These are phyloP conservation scores for Amblyopsis rosae DNA, from an alignment of 2,113 vertebrate species.

Conservation along the genomic window DNA sequence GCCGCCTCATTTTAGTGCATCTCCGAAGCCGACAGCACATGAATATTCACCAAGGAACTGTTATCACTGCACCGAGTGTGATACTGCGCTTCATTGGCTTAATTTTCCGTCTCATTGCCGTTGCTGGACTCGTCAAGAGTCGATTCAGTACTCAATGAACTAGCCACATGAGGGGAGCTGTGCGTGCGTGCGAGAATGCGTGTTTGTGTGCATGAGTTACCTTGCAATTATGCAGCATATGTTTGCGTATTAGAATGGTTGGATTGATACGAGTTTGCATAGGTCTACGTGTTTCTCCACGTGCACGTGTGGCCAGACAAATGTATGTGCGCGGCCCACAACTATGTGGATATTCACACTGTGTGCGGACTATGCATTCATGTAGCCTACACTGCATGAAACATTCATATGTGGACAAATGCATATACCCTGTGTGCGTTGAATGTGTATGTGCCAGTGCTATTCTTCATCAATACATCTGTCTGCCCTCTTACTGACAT, in stretches of 20 bases:
- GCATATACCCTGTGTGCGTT: background rate
- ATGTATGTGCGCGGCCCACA: background rate
- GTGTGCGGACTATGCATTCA: background rate
- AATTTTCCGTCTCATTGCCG: slow-evolving; percentile 70
- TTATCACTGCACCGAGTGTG: slow-evolving; percentile 74
- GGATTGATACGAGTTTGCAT: too few relatives aligned
- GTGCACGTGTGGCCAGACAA: background rate
- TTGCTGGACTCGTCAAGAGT: slow-evolving; percentile 56
- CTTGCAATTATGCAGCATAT: background rate
- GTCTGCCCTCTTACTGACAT: too few relatives aligned
- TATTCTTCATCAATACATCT: too few relatives aligned
- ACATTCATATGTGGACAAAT: background rate
- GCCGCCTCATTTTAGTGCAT: slow-evolving; percentile 61
- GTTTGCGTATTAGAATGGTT: background rate
- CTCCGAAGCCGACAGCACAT: slow-evolving; percentile 62
- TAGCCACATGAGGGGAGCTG: slow-evolving; percentile 34
- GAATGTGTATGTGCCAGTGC: background rate
- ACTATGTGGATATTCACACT: background rate
- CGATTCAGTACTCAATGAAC: slow-evolving; percentile 74
- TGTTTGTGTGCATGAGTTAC: slow-evolving; percentile 4
- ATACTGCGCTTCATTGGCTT: slow-evolving; percentile 75
- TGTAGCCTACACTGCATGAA: background rate
- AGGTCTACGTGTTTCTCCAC: too few relatives aligned
- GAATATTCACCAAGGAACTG: slow-evolving; percentile 74
- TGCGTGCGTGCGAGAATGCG: background rate